Evolutionary conservation across 2,113 vertebrate species (phyloP).

Genomic region (Corythaixoides concolor): DNA sequence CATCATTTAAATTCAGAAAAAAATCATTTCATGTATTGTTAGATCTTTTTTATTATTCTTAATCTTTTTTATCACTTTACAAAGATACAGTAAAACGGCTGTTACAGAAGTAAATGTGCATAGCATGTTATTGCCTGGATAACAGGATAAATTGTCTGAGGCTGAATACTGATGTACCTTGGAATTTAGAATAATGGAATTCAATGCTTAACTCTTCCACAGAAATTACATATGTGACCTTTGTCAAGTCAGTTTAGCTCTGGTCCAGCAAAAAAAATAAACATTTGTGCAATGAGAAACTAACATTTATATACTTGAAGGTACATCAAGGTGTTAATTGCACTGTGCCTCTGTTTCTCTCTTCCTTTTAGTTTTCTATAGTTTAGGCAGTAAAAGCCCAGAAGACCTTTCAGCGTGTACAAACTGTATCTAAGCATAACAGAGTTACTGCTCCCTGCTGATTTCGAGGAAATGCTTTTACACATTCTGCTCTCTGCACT

Average conservation of each 20-base stretch:
- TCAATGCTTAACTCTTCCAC: background rate
- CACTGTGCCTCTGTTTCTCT: background rate
- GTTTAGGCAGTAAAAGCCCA: background rate
- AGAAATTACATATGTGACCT: background rate
- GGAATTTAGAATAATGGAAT: background rate
- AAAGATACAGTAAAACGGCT: background rate
- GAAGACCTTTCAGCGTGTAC: background rate
- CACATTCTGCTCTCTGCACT: conserved; percentile 20
- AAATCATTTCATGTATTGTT: background rate
- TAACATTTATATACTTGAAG: background rate
- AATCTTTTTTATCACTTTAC: background rate
- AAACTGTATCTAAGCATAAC: background rate
- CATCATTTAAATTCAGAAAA: background rate
- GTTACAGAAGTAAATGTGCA: background rate
- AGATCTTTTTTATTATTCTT: background rate
- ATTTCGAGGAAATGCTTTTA: background rate
- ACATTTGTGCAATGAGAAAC: background rate
- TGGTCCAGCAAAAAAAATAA: background rate
- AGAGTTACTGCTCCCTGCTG: conserved; percentile 21
- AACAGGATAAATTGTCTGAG: background rate
- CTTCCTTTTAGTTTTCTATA: background rate
- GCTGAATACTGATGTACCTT: background rate
- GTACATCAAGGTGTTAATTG: background rate
- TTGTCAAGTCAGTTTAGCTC: background rate
- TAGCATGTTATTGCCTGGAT: background rate